A percentile compares a stretch with the other conserved stretches of the same genome.
phyloP scores from a whole-genome alignment of 2,888 invertebrate genomes.

The Lydus trimaculatus region DNA sequence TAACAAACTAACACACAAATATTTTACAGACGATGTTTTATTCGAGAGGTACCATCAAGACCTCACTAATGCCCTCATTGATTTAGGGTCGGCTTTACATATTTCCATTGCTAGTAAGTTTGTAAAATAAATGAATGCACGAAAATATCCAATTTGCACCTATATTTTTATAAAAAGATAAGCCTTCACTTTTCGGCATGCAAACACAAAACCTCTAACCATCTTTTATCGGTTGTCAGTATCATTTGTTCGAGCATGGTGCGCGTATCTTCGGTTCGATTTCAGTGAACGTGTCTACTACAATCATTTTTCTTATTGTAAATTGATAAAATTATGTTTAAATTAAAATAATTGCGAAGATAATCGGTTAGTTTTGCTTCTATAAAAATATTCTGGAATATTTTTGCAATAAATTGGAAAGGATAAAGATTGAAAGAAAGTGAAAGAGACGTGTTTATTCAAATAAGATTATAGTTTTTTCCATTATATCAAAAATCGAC shows the following conservation, averaged over 20 bases:
- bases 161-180: not conserved
- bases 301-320: not conserved
- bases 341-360: too few species aligned
- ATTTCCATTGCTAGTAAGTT: slow-evolving; percentile 75
- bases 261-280: not conserved
- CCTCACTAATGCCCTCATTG: slow-evolving; percentile 68
- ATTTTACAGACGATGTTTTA: slow-evolving; percentile 64
- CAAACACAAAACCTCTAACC: slow-evolving; percentile 49
- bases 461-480: not conserved
- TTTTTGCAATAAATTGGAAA: slow-evolving; percentile 1
- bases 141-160: slow-evolving; percentile 11
- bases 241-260: not conserved
- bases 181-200: slow-evolving; percentile 24
- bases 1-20: slow-evolving; percentile 12
- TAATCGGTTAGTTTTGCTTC: not conserved
- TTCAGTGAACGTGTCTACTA: not conserved
- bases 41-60: slow-evolving; percentile 69
- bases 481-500: too few species aligned
- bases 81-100: slow-evolving; percentile 71
- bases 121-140: slow-evolving; percentile 5
- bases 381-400: not conserved
- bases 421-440: slow-evolving; percentile 1
- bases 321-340: too few species aligned
- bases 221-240: slow-evolving; percentile 48
- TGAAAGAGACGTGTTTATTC: slow-evolving; percentile 12